phyloP scores from a whole-genome alignment of 2,113 vertebrate species.

The Alectura lathami region DNA sequence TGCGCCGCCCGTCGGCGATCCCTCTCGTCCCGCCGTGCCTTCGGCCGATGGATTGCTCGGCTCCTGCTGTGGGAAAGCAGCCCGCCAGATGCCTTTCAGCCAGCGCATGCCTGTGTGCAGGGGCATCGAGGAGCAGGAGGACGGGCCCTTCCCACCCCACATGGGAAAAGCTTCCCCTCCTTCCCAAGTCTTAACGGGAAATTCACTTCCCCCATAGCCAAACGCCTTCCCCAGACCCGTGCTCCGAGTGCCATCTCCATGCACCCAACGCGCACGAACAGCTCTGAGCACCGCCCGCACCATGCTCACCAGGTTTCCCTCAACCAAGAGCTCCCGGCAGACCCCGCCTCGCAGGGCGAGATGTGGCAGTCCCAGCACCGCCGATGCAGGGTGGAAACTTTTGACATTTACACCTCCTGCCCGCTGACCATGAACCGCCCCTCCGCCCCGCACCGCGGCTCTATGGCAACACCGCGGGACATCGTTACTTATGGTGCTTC shows the following conservation, averaged over 20 bases:
- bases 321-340: not conserved
- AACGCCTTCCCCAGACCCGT: not conserved
- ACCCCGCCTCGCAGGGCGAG: fast-evolving
- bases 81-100: fast-evolving
- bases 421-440: not conserved
- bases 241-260: not conserved
- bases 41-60: not conserved
- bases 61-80: not conserved
- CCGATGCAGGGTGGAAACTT: not conserved
- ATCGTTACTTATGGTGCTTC: not conserved
- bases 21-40: not conserved
- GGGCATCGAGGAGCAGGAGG: fast-evolving
- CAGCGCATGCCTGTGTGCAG: fast-evolving
- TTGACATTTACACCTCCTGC: not conserved
- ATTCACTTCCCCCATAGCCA: no score
- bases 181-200: not conserved
- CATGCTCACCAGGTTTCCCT: not conserved
- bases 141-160: not conserved
- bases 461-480: constrained; percentile 1
- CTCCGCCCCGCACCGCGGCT: not conserved
- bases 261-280: not conserved
- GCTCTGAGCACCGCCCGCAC: not conserved
- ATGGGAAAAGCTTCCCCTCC: fast-evolving
- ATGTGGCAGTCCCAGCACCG: fast-evolving
- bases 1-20: not conserved